Conservation (phyloP, 2,113 vertebrate genomes). For the Suricata suricatta region DNA sequence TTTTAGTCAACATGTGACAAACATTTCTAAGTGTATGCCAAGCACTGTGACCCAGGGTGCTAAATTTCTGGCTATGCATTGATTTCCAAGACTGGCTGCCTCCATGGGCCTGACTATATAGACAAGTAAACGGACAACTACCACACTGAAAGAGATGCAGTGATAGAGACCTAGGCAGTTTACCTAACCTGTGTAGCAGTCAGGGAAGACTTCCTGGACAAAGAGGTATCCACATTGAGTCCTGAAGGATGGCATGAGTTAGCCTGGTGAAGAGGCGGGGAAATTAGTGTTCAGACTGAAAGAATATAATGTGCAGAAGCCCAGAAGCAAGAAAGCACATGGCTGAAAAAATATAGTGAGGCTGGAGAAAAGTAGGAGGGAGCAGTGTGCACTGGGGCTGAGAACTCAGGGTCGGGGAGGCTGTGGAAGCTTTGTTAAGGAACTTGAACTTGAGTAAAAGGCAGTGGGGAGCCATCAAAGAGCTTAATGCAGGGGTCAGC, state of each 20-base stretch:
- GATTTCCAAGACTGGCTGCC: not conserved
- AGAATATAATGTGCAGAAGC: not conserved
- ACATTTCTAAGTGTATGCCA: not conserved
- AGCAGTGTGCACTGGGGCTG: not conserved
- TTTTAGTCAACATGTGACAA: not conserved
- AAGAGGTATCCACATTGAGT: not conserved
- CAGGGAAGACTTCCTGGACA: constrained; percentile 3
- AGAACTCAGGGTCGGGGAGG: not conserved
- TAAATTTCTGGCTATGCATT: not conserved
- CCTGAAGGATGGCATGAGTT: not conserved
- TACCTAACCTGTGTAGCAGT: not conserved
- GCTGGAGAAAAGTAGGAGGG: not conserved
- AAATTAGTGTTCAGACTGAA: not conserved
- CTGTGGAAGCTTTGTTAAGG: not conserved
- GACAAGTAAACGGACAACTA: not conserved
- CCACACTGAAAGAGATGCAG: not conserved
- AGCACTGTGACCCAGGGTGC: not conserved
- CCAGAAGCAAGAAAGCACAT: not conserved
- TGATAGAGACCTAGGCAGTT: not conserved
- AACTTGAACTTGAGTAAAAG: not conserved
- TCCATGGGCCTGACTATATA: not conserved
- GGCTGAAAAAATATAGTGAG: not conserved
- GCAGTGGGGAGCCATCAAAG: not conserved
- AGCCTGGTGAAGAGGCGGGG: not conserved
- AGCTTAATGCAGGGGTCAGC: not conserved